Evolutionary conservation across 2,888 invertebrate species (phyloP).

Genomic region (Acronicta aceris): DNA sequence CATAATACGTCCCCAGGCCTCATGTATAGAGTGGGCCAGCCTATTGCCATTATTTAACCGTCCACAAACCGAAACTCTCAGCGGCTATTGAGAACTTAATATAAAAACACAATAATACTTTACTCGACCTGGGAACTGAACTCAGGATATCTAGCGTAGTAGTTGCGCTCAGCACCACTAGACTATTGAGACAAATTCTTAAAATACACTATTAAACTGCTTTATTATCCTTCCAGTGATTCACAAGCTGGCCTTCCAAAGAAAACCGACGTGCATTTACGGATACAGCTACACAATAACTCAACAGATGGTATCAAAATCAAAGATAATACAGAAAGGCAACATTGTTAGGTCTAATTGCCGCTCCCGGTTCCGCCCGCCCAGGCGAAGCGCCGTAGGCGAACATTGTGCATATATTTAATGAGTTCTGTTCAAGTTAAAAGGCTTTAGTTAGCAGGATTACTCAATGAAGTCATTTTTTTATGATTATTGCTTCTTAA

Average conservation of each 20-base stretch:
- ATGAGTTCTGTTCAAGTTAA: conserved; percentile 38
- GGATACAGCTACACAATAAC: conserved; percentile 60
- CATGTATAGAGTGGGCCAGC: too few relatives aligned
- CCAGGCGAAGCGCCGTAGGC: conserved; percentile 61
- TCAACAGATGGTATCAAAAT: conserved; percentile 66
- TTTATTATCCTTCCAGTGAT: conserved; percentile 39
- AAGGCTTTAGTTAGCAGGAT: conserved; percentile 10
- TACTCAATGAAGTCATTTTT: conserved; percentile 21
- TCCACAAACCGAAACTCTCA: too few relatives aligned
- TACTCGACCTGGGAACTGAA: too few relatives aligned
- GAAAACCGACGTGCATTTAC: conserved; percentile 42
- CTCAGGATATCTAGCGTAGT: too few relatives aligned
- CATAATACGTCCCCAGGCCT: too few relatives aligned
- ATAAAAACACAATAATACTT: too few relatives aligned
- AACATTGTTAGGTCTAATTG: conserved; percentile 80
- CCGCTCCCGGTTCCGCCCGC: conserved; percentile 76
- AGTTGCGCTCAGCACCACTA: too few relatives aligned
- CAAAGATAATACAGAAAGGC: conserved; percentile 71
- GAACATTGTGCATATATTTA: conserved; percentile 70
- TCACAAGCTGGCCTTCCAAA: conserved; percentile 41
- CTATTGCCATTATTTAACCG: too few relatives aligned
- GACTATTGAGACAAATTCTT: too few relatives aligned
- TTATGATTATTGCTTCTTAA: conserved; percentile 2
- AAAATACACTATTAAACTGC: background rate
- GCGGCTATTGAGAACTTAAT: too few relatives aligned